Evolutionary conservation across 2,113 vertebrate genomes (phyloP).

Genomic region (Zosterops hypoxanthus): DNA sequence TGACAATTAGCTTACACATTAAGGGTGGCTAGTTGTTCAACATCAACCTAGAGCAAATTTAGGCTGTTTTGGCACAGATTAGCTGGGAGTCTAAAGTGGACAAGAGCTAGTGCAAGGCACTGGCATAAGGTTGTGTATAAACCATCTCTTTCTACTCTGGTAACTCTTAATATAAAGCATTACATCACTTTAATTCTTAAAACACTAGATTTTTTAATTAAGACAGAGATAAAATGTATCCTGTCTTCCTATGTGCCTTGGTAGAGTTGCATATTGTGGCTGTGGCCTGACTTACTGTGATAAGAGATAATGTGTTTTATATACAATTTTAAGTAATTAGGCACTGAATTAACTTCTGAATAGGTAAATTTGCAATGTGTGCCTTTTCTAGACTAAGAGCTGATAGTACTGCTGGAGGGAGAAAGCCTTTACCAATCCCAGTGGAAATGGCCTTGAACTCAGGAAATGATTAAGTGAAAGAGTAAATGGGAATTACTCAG

Average conservation of each 20-base stretch:
- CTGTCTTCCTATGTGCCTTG: not conserved
- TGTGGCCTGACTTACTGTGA: not conserved
- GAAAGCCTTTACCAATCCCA: not conserved
- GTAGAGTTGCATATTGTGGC: not conserved
- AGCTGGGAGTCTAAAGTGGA: not conserved
- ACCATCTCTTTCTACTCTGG: not conserved
- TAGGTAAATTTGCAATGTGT: not conserved
- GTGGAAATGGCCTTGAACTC: not conserved
- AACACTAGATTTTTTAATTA: not conserved
- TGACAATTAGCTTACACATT: not conserved
- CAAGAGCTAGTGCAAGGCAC: not conserved
- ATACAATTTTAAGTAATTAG: not conserved
- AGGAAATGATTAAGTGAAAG: not conserved
- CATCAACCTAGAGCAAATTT: not conserved
- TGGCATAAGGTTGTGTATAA: not conserved
- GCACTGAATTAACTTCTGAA: not conserved
- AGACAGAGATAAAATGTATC: not conserved
- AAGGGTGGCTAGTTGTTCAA: fast-evolving
- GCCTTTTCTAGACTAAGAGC: not conserved
- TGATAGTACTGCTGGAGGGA: not conserved
- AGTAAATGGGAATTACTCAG: not conserved
- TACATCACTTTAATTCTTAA: not conserved
- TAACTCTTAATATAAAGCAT: not conserved
- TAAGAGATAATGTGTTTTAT: not conserved
- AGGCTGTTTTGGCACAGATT: not conserved